Percentiles rank a stretch among this genome's conserved stretches.
Evolutionary conservation across 1,140 invertebrate genomes (phyloP).

Genomic region (Oncopodura yosiiana): DNA sequence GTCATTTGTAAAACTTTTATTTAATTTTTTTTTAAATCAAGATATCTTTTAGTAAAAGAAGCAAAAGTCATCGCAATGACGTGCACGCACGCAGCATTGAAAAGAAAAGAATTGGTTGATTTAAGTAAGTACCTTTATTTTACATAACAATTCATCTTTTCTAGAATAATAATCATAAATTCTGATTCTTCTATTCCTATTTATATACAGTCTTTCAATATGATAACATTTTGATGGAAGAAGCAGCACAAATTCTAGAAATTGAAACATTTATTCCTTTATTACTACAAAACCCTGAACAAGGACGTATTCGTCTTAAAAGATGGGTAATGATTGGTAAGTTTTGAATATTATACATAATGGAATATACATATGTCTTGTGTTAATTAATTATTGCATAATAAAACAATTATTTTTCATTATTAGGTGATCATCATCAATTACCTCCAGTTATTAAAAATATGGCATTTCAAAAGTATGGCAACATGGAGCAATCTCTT

Average conservation of each 20-base stretch:
- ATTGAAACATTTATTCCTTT: conserved; percentile 99
- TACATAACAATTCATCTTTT: no score
- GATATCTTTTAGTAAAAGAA: conserved; percentile 95
- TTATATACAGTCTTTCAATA: conserved; percentile 69
- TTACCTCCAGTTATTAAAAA: conserved; percentile 99
- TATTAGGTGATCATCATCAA: conserved; percentile 85
- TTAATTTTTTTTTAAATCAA: no score
- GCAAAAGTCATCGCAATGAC: conserved; percentile 99
- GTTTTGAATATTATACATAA: conserved; percentile 5
- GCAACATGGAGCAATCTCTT: conserved; percentile 98
- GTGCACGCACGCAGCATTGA: conserved; percentile 97
- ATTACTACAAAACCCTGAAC: conserved; percentile 91
- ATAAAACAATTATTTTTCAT: not conserved
- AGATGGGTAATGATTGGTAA: conserved; percentile 99
- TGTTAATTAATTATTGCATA: not conserved
- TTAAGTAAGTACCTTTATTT: conserved; percentile 50
- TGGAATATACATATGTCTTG: not conserved
- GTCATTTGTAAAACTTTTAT: no score
- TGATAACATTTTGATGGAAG: conserved; percentile 99
- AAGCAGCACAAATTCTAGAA: conserved; percentile 96
- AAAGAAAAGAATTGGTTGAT: conserved; percentile 89
- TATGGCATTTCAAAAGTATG: conserved; percentile 99
- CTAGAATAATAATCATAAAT: no score
- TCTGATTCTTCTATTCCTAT: no score
- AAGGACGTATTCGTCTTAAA: conserved; percentile 90